Percentiles rank a stretch among this genome's conserved stretches.
Conservation (phyloP, 2,113 vertebrate species). For the Anhinga rufa region DNA sequence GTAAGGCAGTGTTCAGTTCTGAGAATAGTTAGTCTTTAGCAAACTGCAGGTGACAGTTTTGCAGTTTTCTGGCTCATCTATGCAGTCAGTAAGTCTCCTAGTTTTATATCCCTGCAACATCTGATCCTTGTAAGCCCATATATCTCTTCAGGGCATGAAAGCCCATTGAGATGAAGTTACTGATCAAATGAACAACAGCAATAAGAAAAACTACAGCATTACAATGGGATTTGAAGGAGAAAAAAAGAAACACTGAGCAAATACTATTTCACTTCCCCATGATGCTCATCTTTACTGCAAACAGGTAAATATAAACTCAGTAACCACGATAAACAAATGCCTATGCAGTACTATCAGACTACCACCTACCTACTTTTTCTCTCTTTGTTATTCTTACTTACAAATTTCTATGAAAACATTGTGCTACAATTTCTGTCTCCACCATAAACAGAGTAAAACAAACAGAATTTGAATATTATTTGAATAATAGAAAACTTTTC, state of each 20-base stretch:
- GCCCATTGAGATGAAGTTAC: neutral
- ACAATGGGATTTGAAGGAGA: neutral
- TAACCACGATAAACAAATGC: neutral
- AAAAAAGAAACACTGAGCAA: neutral
- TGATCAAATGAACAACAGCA: conserved; percentile 15
- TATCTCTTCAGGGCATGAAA: conserved; percentile 12
- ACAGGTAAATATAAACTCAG: neutral
- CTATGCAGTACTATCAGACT: neutral
- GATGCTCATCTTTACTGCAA: neutral
- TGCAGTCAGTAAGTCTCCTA: neutral
- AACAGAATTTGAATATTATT: neutral
- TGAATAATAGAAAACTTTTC: neutral
- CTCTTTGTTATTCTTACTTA: neutral
- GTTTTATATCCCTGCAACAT: neutral
- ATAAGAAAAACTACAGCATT: neutral
- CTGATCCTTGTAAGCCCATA: conserved; percentile 9
- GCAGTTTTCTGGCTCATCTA: neutral
- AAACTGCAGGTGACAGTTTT: neutral
- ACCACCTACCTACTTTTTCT: neutral
- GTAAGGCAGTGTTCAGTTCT: neutral
- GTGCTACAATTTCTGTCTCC: neutral
- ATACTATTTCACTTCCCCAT: neutral
- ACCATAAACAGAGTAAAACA: neutral
- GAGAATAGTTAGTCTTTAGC: neutral
- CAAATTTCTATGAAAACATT: neutral